Percentiles rank a stretch among this genome's conserved stretches.
These are phyloP conservation scores for human DNA, from an alignment of 2,113 vertebrate species.

Conservation along the genomic window DNA sequence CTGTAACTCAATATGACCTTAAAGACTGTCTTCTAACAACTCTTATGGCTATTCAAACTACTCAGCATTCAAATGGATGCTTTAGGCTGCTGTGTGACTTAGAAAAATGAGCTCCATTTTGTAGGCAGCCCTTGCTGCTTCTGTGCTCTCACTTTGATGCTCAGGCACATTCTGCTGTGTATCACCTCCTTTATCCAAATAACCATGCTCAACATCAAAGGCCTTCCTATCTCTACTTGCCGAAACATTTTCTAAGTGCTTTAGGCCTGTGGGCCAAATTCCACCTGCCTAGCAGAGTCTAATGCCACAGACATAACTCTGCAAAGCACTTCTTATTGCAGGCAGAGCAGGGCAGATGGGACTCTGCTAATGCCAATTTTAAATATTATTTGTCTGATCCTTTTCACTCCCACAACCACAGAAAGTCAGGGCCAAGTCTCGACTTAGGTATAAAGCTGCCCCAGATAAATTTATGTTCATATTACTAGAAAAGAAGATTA, in stretches of 20 bases:
- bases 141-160: background rate
- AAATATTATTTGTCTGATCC: background rate
- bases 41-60: background rate
- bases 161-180: background rate
- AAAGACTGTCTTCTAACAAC: background rate
- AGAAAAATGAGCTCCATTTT: constrained; percentile 23
- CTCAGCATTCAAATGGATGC: background rate
- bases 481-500: background rate
- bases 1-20: background rate
- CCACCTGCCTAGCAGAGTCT: background rate
- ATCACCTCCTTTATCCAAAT: background rate
- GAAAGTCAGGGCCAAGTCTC: background rate
- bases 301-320: background rate
- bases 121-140: background rate
- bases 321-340: background rate
- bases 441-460: background rate
- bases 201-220: background rate
- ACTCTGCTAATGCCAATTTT: background rate
- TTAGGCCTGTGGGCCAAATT: background rate
- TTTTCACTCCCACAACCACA: background rate
- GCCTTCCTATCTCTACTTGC: background rate
- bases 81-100: background rate
- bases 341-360: background rate
- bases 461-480: background rate
- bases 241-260: constrained; percentile 31